Percentiles rank a stretch among this genome's conserved stretches.
Conservation (phyloP, 2,888 invertebrate genomes). For the Leptarthrus brevirostris region DNA sequence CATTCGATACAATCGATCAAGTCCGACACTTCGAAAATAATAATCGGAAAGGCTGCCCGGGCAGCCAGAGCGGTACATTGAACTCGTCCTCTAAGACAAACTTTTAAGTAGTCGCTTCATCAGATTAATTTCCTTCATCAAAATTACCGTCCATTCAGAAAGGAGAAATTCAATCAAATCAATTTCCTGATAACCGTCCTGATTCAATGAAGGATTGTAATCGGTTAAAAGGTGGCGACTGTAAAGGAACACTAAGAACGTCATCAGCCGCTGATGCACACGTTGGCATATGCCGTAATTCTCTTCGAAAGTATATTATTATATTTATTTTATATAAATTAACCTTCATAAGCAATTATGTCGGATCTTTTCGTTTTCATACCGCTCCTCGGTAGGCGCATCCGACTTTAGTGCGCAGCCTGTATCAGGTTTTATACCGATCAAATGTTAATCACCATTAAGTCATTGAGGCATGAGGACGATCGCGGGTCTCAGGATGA, state of each 20-base stretch:
- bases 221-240: conserved; percentile 43
- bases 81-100: conserved; percentile 1
- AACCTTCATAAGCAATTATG: conserved; percentile 54
- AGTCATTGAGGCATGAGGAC: conserved; percentile 1
- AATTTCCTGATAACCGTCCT: conserved; percentile 52
- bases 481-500: background rate
- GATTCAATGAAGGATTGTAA: conserved; percentile 33
- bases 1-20: conserved; percentile 34
- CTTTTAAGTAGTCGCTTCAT: conserved; percentile 14
- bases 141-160: conserved; percentile 41
- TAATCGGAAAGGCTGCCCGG: conserved; percentile 15
- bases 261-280: conserved; percentile 6
- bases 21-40: conserved; percentile 35
- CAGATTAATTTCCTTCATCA: conserved; percentile 49
- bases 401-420: conserved; percentile 12
- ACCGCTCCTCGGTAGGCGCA: conserved; percentile 31
- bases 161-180: conserved; percentile 52
- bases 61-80: conserved; percentile 1
- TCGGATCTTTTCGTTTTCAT: conserved; percentile 39
- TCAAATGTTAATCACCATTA: conserved; percentile 47
- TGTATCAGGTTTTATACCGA: conserved; percentile 37
- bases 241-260: conserved; percentile 5
- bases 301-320: conserved; percentile 47
- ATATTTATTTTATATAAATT: conserved; percentile 54
- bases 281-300: background rate